These are phyloP conservation scores for Leptothorax acervorum DNA, from an alignment of 2,888 invertebrate species.

Conservation along the genomic window DNA sequence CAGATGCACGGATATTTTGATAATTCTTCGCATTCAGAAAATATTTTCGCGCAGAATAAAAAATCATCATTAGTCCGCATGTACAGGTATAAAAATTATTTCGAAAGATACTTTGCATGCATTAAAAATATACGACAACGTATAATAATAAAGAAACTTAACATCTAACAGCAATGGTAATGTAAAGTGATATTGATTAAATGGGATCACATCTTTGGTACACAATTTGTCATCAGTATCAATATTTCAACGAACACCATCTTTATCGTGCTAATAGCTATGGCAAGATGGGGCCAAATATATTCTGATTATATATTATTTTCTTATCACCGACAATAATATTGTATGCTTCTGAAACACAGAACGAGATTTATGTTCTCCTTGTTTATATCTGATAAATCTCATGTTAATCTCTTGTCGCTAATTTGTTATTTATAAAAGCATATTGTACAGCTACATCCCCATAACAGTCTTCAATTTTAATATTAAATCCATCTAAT, in stretches of 20 bases:
- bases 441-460: conserved; percentile 66
- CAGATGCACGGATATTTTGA: not conserved
- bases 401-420: conserved; percentile 53
- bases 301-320: conserved; percentile 30
- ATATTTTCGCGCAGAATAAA: conserved; percentile 5
- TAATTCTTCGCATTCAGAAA: not conserved
- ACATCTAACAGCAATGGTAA: conserved; percentile 58
- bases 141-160: conserved; percentile 61
- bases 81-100: conserved; percentile 29
- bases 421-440: conserved; percentile 69
- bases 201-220: conserved; percentile 76
- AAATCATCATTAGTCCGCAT: conserved; percentile 16
- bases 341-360: conserved; percentile 60
- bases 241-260: conserved; percentile 59
- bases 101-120: conserved; percentile 9
- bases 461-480: conserved; percentile 72
- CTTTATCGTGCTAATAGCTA: conserved; percentile 58
- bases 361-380: conserved; percentile 60
- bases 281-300: conserved; percentile 69
- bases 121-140: conserved; percentile 3
- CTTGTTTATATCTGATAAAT: conserved; percentile 53
- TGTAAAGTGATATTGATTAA: conserved; percentile 63
- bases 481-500: conserved; percentile 68
- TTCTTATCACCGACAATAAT: conserved; percentile 56
- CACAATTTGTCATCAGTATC: conserved; percentile 60